phyloP scores from a whole-genome alignment of 2,113 vertebrate genomes.

The Cromileptes altivelis region DNA sequence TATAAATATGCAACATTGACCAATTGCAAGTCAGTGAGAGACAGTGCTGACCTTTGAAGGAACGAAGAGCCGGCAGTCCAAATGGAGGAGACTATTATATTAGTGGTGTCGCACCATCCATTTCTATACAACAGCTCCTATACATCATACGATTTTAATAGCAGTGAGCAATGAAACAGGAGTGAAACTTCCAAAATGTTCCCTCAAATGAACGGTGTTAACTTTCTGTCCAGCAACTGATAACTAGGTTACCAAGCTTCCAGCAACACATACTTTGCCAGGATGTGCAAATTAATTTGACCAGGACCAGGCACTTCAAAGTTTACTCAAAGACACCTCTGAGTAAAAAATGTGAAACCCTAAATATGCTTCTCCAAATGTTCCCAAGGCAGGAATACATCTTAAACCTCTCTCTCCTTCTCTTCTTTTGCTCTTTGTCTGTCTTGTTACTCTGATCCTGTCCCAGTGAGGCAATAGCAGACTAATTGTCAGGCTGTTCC shows the following conservation, averaged over 20 bases:
- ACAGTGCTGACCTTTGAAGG: background rate
- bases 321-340: background rate
- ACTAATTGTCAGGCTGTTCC: slow-evolving; percentile 70
- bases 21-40: background rate
- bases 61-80: background rate
- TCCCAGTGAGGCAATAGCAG: slow-evolving; percentile 54
- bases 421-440: slow-evolving; percentile 36
- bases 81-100: background rate
- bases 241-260: background rate
- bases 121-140: background rate
- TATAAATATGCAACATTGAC: background rate
- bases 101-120: background rate
- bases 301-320: background rate
- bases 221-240: background rate
- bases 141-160: background rate
- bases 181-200: background rate
- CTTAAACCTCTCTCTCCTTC: slow-evolving; percentile 29
- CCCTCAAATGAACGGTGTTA: background rate
- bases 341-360: background rate
- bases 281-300: background rate
- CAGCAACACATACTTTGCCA: background rate
- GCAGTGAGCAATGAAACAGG: background rate
- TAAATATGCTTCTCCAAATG: slow-evolving; percentile 29
- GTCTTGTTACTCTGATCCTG: slow-evolving; percentile 39
- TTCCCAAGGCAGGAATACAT: slow-evolving; percentile 11